These are phyloP conservation scores for Lissonota sp. DNA, from an alignment of 2,888 invertebrate species.

Conservation along the genomic window DNA sequence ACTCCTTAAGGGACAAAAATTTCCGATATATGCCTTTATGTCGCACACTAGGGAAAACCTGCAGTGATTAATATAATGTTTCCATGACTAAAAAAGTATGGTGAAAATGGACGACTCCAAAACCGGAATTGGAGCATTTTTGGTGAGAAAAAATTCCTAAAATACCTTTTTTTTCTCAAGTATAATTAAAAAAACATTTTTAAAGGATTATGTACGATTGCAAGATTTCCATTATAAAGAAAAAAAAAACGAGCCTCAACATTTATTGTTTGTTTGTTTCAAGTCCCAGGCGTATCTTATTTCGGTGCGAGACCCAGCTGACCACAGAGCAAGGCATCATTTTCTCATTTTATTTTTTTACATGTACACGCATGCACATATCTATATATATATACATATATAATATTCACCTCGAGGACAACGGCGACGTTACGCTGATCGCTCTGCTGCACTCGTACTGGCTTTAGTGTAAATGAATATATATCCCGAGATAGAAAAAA, in stretches of 20 bases:
- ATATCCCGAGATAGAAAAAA: slow-evolving; percentile 48
- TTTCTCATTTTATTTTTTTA: slow-evolving; percentile 80
- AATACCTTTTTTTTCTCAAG: too few species aligned
- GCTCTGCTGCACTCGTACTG: slow-evolving; percentile 36
- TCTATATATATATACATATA: too few species aligned
- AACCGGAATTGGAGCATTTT: too few species aligned
- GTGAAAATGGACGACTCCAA: too few species aligned
- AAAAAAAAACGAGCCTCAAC: slow-evolving; percentile 36
- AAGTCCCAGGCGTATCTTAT: slow-evolving; percentile 83
- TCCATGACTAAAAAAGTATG: too few species aligned
- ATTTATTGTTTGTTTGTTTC: slow-evolving; percentile 66
- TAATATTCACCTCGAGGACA: slow-evolving; percentile 63
- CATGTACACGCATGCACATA: not conserved
- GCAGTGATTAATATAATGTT: too few species aligned
- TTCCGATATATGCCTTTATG: too few species aligned
- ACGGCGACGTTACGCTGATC: slow-evolving; percentile 53
- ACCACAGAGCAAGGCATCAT: slow-evolving; percentile 80
- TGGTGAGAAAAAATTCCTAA: too few species aligned
- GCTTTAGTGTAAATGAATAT: slow-evolving; percentile 71
- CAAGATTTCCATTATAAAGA: slow-evolving; percentile 4
- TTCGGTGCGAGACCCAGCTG: slow-evolving; percentile 80
- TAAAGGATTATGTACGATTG: too few species aligned
- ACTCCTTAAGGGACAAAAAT: too few species aligned
- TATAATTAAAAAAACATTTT: too few species aligned
- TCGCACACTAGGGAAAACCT: too few species aligned